Evolutionary conservation across 2,113 vertebrate species (phyloP), one percentile per base, ranked within the genome.

Genomic region (Sylvilagus bachmani): DNA sequence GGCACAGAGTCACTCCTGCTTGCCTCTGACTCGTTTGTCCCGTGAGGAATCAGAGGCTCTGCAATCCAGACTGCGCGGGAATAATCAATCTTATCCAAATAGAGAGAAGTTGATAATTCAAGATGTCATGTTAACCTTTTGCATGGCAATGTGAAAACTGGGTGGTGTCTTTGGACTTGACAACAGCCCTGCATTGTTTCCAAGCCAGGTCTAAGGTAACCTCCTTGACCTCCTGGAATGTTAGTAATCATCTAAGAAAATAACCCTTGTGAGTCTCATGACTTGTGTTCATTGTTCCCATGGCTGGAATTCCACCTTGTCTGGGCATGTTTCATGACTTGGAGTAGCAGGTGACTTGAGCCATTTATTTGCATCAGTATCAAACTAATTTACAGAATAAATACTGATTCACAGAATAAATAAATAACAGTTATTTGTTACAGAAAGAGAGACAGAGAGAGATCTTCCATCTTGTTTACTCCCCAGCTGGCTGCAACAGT

Each of bases 361-460:
- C 27, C 69, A 27, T 83, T 70, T 96, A 93, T 94, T 88, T 96
- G 86, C 70, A 94, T 93, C 61, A 70, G 58, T 93, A 91, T 94
- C 89, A 83, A 73, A 88, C 91, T 95, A 49, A 44, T 44, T 44
- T 44, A 44, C 38, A 44, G 6, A 44, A 44, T 44, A 44, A 44
- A 44, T 44, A 6, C 38, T 44, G 44, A 44, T 44, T 44, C 8
- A 44, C 44, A 44, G 44, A 44, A 44, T 44, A 44, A 44, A 44
- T 44, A 44, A 44, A 44, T 44, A 44, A 44, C 7, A 44, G 44
- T 44, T 44, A 44, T 44, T 44, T 44, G 44, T 44, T 44, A 44
- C 44, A 44, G 44, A 44, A 44, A 44, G 44, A 44, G 44, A 44
- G 44, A 44, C 44, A 44, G 44, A 44, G 44, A 44, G 44, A 44